Evolutionary conservation across 2,888 invertebrate species (phyloP), one percentile per base, ranked within the genome.

Genomic region (Trichacis sp.): DNA sequence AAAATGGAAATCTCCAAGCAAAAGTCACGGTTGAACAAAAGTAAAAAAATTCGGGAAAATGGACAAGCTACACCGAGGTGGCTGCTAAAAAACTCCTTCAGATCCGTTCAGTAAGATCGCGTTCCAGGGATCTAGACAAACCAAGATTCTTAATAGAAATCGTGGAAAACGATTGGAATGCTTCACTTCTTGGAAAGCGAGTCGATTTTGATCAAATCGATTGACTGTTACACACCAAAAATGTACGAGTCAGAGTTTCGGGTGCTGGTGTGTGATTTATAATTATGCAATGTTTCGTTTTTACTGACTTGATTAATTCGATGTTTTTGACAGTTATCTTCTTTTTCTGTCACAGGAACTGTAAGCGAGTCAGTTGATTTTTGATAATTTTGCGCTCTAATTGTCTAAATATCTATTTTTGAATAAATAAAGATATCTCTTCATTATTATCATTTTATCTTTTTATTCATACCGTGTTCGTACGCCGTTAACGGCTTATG

Each of bases 1-100:
- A 46, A 94, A 93, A 85, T 96, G 95, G 92, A 94, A 94, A 82
- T 91, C 92, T 73, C 88, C 89, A 19, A 86, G 88, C 62, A 89
- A 89, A 77, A 89, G 88, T 75, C 89, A 89, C 73, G 89, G 90
- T 83, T 90, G 89, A 89, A 85, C 70, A 29, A 30, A 9, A 36
- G 12, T n/a, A n/a, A 36, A n/a, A 36, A 9, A 5, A 36, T n/a
- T 5, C 2, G 5, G 40, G 15, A 40, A 4, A 40, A 14, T 5
- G 8, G 33, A 6, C 33, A n/a, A n/a, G 33, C n/a, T 3, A 5
- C 33, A 33, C 9, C 33, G n/a, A 33, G 40, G 1, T 15, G 15
- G 40, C 14, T 15, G 40, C 2, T 8, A 24, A 5, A 40, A 15
- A 14, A 15, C 40, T 4, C 40, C 40, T 15, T 15, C 14, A 3